Base-by-base conservation (phyloP, 1,140 invertebrate species). In the Microplitis mediator region DNA sequence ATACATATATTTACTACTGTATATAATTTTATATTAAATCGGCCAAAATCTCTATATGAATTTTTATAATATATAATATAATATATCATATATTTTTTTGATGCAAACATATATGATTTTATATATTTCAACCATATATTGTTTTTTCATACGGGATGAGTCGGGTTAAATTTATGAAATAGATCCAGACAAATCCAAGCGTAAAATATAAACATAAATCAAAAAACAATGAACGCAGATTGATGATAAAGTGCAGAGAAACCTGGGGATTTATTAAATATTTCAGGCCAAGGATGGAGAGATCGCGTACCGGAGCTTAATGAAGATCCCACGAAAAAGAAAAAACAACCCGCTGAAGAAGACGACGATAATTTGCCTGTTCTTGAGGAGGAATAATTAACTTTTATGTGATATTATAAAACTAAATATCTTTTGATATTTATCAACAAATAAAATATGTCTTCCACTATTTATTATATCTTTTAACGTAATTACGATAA, bases 221-320 rank as follows among this genome's bases (percentile, higher is more conserved):
- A 16, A 36, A 36, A 60, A 69, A 69, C 8, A 69, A 58, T 58
- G 11, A 69, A 16, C 4, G 64, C 69, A 31, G 58, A 66, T 36
- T 51, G n/a, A 14, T 23, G 50, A 56, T 54, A 51, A 74, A 65
- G 32, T 50, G 71, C 50, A 75, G 69, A 67, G 68, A 69, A 75
- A 69, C 65, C 79, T 83, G 79, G 78, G 80, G 79, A 75, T 82
- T 82, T 85, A 76, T 80, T 83, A 76, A 85, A 86, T 80, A 78
- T 87, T 87, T 86, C 86, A 87, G 86, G 85, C 85, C 82, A 82
- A 74, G 82, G 86, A 77, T 87, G 86, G 86, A 86, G 86, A 77
- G 78, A 84, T 77, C 84, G 84, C 77, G 84, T 87, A 75, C 86
- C 86, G 72, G 86, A 87, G 81, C 84, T 87, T 76, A 85, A 87